Evolutionary conservation across 2,113 vertebrate species (phyloP), one percentile per base, ranked within the genome.

Genomic region (Aptenodytes patagonicus): DNA sequence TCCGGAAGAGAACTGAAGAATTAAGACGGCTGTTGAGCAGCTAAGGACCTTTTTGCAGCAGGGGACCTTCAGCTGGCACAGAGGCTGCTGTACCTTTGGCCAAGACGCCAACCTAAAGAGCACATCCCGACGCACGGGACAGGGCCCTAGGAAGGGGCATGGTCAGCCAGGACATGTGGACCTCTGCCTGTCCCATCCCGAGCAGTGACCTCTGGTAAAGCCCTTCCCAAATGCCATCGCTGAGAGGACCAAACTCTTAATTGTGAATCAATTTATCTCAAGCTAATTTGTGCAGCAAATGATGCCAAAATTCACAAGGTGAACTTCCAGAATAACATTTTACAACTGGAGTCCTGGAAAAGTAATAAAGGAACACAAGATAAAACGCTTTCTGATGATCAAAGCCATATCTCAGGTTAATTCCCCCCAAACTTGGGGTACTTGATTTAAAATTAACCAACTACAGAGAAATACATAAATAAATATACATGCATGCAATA

Each of bases 41-140:
- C 38, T 34, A n/a, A 38, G 17, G 57, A 54, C 64, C 22, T 32
- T 11, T 69, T 57, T 15, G 42, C 31, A 34, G 38, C 31, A 44
- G 18, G 15, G 25, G 17, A 47, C 29, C 20, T 51, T 9, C 47
- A 61, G 58, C 54, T 79, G 52, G 49, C 36, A 62, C 25, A 21
- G 34, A 51, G 42, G 20, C 32, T 64, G 13, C 31, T 65, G 17
- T 13, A 34, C 7, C 31, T 51, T 40, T 42, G 31, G 31, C 36
- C 52, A 72, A 61, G 32, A 7, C 1, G 0, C 14, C 49, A 34
- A 64, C 10, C 26, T 28, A 42, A 44, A 31, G 18, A 57, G 16
- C n/a, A 16, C 3, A 4, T 68, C 34, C 29, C 2, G 2, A 44
- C 31, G 28, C 6, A 24, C 0, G 2, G 25, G 14, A 29, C 3